Evolutionary conservation across 1,140 invertebrate species (phyloP), one percentile per base, ranked within the genome.

Genomic region (Bombus impatiens): DNA sequence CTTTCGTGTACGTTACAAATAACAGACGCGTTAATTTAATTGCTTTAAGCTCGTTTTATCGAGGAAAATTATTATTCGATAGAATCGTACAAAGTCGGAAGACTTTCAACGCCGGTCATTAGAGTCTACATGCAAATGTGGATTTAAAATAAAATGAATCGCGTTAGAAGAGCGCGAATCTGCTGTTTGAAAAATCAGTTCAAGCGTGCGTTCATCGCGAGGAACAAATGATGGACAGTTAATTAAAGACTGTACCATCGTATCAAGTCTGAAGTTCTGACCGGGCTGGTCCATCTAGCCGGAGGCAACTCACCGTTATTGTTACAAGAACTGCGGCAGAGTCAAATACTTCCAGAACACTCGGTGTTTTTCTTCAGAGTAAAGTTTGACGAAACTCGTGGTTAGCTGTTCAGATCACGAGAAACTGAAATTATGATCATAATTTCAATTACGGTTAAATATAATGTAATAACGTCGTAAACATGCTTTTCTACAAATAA

Each of bases 221-320:
- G 59, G 32, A 37, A 28, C 70, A 75, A 85, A 81, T 91, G 92
- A 92, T 90, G 89, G 91, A 91, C 87, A 88, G 91, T 91, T 92
- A 92, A 92, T 92, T 92, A 92, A 89, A 90, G 89, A 91, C 86
- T 88, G 84, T 77, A 84, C 35, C 75, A 76, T 72, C 80, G 53
- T 72, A 37, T 84, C 82, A 80, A 62, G 82, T 59, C 65, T 59
- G 80, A 83, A 62, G 28, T 62, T 62, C 59, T n/a, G 59, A 62
- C 28, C 59, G 12, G 3, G 59, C 59, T 62, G 59, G 28, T n/a
- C 59, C 47, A 78, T 57, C 57, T 40, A 35, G 59, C 57, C 74
- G 68, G 65, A 62, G 70, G 70, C 86, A 25, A 79, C 59, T 57
- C 53, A n/a, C 67, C 28, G 59, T 82, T 83, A 83, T 82, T 80